Percentiles rank a stretch among this genome's conserved stretches.
These are phyloP conservation scores for Papilio gigon DNA, from an alignment of 2,888 invertebrate genomes.

Conservation along the genomic window DNA sequence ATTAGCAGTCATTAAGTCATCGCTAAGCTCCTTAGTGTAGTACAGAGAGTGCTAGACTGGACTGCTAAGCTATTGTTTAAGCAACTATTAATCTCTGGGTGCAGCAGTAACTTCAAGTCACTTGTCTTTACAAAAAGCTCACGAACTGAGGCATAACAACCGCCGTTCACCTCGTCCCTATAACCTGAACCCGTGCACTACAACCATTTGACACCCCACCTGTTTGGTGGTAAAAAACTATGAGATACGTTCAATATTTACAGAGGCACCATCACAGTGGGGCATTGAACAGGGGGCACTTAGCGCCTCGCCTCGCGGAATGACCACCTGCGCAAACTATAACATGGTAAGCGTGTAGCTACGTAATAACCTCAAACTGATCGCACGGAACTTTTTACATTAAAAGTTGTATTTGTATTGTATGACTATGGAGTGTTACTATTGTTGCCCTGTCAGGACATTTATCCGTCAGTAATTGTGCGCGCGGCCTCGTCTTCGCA, in stretches of 20 bases:
- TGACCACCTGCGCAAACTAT: conserved; percentile 36
- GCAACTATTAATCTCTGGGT: too few species aligned
- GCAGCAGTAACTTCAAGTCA: background rate
- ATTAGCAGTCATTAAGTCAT: too few species aligned
- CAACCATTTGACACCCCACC: conserved; percentile 25
- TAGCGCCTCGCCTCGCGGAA: conserved; percentile 19
- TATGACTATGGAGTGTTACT: too few species aligned
- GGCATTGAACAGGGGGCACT: conserved; percentile 1
- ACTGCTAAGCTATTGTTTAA: too few species aligned
- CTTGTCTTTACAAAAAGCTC: background rate
- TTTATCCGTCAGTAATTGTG: too few species aligned
- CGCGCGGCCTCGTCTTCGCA: too few species aligned
- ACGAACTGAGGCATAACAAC: background rate
- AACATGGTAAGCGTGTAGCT: background rate
- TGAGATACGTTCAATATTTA: conserved; percentile 26
- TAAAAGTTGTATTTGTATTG: too few species aligned
- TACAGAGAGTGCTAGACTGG: too few species aligned
- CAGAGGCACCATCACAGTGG: conserved; percentile 25
- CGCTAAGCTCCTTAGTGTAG: too few species aligned
- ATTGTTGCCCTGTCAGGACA: too few species aligned
- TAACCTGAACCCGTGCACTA: background rate
- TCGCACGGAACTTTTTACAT: background rate
- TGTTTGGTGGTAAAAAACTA: conserved; percentile 16
- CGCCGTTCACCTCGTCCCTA: background rate
- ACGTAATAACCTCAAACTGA: background rate